Evolutionary conservation across 2,888 invertebrate genomes (phyloP).

Genomic region (Anoplius nigerrimus): DNA sequence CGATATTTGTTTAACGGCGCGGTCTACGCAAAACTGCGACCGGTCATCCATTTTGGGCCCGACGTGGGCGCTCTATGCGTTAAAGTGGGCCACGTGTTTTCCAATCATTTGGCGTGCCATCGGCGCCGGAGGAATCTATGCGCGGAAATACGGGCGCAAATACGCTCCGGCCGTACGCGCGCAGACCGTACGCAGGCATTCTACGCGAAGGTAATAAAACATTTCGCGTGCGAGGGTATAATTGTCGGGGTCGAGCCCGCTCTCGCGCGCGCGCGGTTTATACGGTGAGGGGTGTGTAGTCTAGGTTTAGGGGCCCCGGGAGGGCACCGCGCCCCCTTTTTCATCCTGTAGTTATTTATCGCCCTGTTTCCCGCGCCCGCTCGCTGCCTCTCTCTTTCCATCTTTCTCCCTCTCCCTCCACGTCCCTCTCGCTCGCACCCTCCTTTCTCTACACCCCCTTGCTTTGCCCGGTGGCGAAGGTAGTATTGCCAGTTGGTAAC

Average conservation of each 20-base stretch:
- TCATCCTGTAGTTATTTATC: slow-evolving; percentile 73
- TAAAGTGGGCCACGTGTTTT: slow-evolving; percentile 28
- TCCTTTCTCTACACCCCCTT: slow-evolving; percentile 40
- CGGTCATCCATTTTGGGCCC: not conserved
- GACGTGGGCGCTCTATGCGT: not conserved
- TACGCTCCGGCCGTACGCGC: slow-evolving; percentile 6
- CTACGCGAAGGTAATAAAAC: slow-evolving; percentile 69
- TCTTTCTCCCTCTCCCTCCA: slow-evolving; percentile 28
- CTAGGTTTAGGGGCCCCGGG: slow-evolving; percentile 73
- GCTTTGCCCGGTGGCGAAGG: slow-evolving; percentile 60
- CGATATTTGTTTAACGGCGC: too few relatives aligned
- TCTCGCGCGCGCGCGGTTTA: slow-evolving; percentile 60
- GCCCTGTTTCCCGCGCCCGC: slow-evolving; percentile 61
- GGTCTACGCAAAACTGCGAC: too few relatives aligned
- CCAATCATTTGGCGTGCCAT: slow-evolving; percentile 8
- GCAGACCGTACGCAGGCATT: slow-evolving; percentile 51
- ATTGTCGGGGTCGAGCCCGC: slow-evolving; percentile 70
- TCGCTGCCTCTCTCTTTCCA: slow-evolving; percentile 58
- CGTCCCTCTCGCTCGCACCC: slow-evolving; percentile 15
- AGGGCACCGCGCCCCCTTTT: slow-evolving; percentile 72
- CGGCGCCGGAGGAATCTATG: not conserved
- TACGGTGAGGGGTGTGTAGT: slow-evolving; percentile 61
- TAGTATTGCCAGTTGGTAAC: slow-evolving; percentile 49
- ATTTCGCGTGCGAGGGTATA: slow-evolving; percentile 73
- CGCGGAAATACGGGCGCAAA: not conserved